phyloP scores from a whole-genome alignment of 2,113 vertebrate genomes.

The Cinclus mexicanus region DNA sequence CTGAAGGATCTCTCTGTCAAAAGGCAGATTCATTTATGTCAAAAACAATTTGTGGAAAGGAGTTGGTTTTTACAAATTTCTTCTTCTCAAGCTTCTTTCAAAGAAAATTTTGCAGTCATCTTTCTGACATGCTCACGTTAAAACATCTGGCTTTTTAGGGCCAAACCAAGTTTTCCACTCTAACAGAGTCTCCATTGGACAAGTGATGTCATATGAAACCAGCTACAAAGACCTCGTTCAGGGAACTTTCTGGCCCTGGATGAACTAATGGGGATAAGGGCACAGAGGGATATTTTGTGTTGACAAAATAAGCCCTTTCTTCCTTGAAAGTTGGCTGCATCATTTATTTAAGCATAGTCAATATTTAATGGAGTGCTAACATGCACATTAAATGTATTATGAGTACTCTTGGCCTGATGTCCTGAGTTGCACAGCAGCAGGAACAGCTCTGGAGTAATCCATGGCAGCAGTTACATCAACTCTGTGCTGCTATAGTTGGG shows the following conservation, averaged over 20 bases:
- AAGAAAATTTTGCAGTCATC: background rate
- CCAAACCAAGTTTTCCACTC: background rate
- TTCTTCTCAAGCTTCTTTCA: background rate
- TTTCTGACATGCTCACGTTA: background rate
- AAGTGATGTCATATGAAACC: background rate
- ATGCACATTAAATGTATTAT: slow-evolving; percentile 28
- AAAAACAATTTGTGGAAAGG: background rate
- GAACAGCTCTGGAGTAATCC: background rate
- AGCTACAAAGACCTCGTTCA: slow-evolving; percentile 20
- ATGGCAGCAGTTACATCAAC: background rate
- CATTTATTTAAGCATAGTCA: slow-evolving; percentile 60
- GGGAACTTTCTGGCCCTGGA: background rate
- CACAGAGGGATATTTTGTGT: slow-evolving; percentile 37
- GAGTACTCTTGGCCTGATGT: background rate
- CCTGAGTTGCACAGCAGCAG: background rate
- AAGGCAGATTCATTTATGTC: background rate
- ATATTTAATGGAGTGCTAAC: slow-evolving; percentile 63
- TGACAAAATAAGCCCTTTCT: slow-evolving; percentile 58
- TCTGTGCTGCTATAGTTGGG: background rate
- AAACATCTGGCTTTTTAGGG: background rate
- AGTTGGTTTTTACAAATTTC: background rate
- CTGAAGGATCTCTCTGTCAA: background rate
- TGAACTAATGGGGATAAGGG: background rate
- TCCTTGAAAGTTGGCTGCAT: slow-evolving; percentile 49
- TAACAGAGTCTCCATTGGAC: background rate